A percentile compares a stretch with the other conserved stretches of the same genome.
These are phyloP conservation scores for Caenorhabditis uteleia DNA, from an alignment of 2,888 invertebrate species.

Conservation along the genomic window DNA sequence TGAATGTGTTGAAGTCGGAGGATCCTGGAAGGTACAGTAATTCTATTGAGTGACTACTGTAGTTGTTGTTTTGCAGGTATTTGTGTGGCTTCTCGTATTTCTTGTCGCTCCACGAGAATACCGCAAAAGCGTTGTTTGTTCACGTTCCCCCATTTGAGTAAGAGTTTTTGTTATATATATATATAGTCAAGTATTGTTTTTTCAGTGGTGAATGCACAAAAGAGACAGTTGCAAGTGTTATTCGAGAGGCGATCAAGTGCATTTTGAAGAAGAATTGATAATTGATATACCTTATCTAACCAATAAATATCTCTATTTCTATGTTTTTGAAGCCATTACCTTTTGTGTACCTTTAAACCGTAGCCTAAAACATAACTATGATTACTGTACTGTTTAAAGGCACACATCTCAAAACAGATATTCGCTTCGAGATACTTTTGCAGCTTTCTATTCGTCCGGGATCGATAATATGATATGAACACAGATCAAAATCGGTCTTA, in stretches of 20 bases:
- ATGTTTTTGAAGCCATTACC: too few relatives aligned
- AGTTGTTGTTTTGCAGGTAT: slow-evolving; percentile 31
- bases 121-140: slow-evolving; percentile 44
- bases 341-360: too few relatives aligned
- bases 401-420: too few relatives aligned
- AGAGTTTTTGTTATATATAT: slow-evolving; percentile 1
- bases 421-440: too few relatives aligned
- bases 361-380: too few relatives aligned
- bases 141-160: slow-evolving; percentile 49
- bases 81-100: slow-evolving; percentile 56
- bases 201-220: slow-evolving; percentile 29
- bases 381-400: too few relatives aligned
- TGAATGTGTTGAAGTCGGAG: slow-evolving; percentile 26
- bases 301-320: too few relatives aligned
- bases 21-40: slow-evolving; percentile 45
- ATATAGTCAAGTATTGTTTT: slow-evolving; percentile 2
- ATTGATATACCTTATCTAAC: too few relatives aligned
- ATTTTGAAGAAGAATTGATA: slow-evolving; percentile 5
- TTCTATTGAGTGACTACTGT: not conserved
- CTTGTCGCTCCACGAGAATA: slow-evolving; percentile 39
- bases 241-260: slow-evolving; percentile 22
- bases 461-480: too few relatives aligned
- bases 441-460: too few relatives aligned
- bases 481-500: too few relatives aligned
- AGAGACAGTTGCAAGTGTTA: slow-evolving; percentile 25